Base-by-base conservation (phyloP, 2,888 invertebrate genomes). In the Brachynemurus nebulosus region DNA sequence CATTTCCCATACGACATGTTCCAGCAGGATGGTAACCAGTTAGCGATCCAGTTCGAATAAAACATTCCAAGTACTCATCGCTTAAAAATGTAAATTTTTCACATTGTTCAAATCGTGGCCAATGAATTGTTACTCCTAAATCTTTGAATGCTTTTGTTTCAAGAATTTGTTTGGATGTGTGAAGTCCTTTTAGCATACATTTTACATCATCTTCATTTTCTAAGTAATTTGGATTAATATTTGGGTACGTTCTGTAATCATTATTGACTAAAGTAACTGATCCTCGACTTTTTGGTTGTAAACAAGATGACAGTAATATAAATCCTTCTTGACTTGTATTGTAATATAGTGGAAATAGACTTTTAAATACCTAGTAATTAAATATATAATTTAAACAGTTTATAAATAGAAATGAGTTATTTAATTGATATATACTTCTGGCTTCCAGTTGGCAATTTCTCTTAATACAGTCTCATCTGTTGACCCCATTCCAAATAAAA, bases 21-120 rank as follows among this genome's bases (percentile, higher is more conserved):
- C 89, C 88, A 0, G 77, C 82, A 0, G 78, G 80, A 60, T 90
- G 90, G 59, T 90, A 86, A 1, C 83, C 80, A 1, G 81, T 74
- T 18, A 82, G 66, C 0, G 74, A 78, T 7, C 72, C 70, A 25
- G 73, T 72, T 44, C 78, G 66, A 45, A 80, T 62, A 12, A 79
- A 57, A 54, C 83, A 83, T 51, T 78, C 78, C 38, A 81, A 54
- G 55, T 73, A 82, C 45, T 74, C 67, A 4, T 67, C 66, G 6
- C 59, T 49, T 43, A 62, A 57, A 45, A 68, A 64, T 34, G 67
- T 68, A 35, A 72, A 67, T 0, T 72, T 61, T 2, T 69, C 67
- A 50, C 83, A 83, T 20, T 76, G 67, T 35, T 71, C 69, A 2
- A 80, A 63, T 23, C 72, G 64, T 0, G 83, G 82, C 68, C 78